Evolutionary conservation across 2,888 invertebrate genomes (phyloP).

Genomic region (Pantelozetes paolii): DNA sequence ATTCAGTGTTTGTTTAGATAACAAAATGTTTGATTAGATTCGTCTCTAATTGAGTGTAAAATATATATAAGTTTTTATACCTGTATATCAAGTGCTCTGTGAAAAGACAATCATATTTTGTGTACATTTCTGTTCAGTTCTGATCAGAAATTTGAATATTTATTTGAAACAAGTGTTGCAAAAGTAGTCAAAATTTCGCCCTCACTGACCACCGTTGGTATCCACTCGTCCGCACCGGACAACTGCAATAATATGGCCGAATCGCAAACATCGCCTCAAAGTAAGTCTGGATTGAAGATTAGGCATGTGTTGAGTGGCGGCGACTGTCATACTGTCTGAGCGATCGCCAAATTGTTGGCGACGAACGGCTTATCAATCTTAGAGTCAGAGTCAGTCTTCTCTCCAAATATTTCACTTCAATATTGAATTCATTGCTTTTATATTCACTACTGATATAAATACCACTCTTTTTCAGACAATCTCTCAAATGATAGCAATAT

Average conservation of each 20-base stretch:
- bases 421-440: not conserved
- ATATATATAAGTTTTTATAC: not conserved
- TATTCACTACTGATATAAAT: not conserved
- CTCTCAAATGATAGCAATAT: not conserved
- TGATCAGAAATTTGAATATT: conserved; percentile 10
- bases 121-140: not conserved
- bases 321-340: conserved; percentile 15
- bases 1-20: not conserved
- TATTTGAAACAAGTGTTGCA: not conserved
- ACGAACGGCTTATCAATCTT: conserved; percentile 24
- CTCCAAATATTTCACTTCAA: not conserved
- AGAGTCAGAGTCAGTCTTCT: not conserved
- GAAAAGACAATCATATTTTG: not conserved
- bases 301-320: not conserved
- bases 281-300: conserved; percentile 4
- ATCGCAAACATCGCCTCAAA: conserved; percentile 36
- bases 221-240: conserved; percentile 9
- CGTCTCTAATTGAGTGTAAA: not conserved
- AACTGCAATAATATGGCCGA: conserved; percentile 37
- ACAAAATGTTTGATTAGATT: not conserved
- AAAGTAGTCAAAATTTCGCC: conserved; percentile 34
- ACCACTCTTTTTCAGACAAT: not conserved
- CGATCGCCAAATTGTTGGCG: conserved; percentile 27
- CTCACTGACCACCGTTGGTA: conserved; percentile 36
- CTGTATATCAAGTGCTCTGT: not conserved